Evolutionary conservation across 2,113 vertebrate species (phyloP).

Genomic region (Varanus salvator): DNA sequence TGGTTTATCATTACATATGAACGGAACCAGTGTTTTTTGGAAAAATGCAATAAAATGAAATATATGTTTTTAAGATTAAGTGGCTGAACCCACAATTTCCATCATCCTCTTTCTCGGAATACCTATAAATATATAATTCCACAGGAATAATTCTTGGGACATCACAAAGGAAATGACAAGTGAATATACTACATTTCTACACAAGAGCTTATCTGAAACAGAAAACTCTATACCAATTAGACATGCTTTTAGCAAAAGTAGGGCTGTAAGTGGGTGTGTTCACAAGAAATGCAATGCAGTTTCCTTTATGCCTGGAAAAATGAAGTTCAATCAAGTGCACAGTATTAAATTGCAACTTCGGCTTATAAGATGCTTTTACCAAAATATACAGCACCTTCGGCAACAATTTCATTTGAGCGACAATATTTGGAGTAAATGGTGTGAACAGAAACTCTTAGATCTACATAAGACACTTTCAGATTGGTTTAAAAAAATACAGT

Average conservation of each 20-base stretch:
- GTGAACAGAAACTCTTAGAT: constrained; percentile 66
- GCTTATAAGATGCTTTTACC: constrained; percentile 56
- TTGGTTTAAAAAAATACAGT: constrained; percentile 61
- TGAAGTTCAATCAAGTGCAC: constrained; percentile 58
- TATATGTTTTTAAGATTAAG: neutral
- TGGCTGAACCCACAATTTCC: constrained; percentile 3
- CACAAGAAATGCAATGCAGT: constrained; percentile 1
- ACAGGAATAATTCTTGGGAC: constrained; percentile 39
- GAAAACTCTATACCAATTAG: neutral
- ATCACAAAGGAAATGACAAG: constrained; percentile 44
- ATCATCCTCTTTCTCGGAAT: constrained; percentile 36
- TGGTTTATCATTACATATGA: neutral
- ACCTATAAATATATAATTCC: constrained; percentile 24
- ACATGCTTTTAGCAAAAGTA: constrained; percentile 50
- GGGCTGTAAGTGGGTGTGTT: constrained; percentile 52
- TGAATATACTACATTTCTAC: constrained; percentile 28
- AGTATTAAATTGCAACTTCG: constrained; percentile 64
- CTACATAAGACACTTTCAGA: constrained; percentile 55
- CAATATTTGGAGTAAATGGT: constrained; percentile 67
- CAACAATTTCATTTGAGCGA: constrained; percentile 57
- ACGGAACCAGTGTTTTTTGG: neutral
- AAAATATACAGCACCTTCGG: constrained; percentile 66
- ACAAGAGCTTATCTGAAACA: constrained; percentile 16
- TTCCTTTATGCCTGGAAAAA: constrained; percentile 58
- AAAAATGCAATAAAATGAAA: constrained; percentile 38